Base-by-base conservation (phyloP, 1,140 invertebrate species). In the Prorops nasuta region DNA sequence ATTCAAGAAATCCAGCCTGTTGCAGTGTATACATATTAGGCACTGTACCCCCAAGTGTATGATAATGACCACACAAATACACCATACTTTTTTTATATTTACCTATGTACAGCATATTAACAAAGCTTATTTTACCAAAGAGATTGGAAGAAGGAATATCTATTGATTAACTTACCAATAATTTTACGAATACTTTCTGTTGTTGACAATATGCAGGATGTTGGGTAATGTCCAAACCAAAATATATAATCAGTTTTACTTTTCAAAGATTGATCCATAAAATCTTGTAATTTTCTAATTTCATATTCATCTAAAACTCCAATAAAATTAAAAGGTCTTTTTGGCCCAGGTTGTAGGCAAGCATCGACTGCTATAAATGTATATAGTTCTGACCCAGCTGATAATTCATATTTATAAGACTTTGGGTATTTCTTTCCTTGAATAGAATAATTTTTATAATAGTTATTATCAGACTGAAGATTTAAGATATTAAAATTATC, bases 201-300 rank as follows among this genome's bases (percentile, higher is more conserved):
- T 42, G 81, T 78, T 1, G 84, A 78, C 14, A 91, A 71, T 55
- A 96, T 92, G 56, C 89, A 87, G 3, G 93, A 94, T 2, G 92
- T 94, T 10, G 94, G 93, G 78, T 96, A 96, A 73, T 97, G 94
- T 17, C 93, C 93, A 81, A 96, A 96, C 84, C 88, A 91, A 51
- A 94, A 77, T 12, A 86, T 87, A 56, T 85, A 84, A 67, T 84
- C 80, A 19, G 73, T 77, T 46, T 78, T 74, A 15, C 48, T 72
- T 12, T 57, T 43, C 21, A 75, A 57, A 2, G 80, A 78, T 45
- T 81, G 64, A 32, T 80, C 64, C 15, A 79, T 68, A 36, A 87
- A 76, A 16, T 70, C 56, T 45, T 79, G 61, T 17, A 91, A 65
- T 49, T 79, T 60, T 3, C 72, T 54, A 20, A 83, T 78, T 72